Conservation (phyloP, 1,140 invertebrate species). For the Arion vulgaris region DNA sequence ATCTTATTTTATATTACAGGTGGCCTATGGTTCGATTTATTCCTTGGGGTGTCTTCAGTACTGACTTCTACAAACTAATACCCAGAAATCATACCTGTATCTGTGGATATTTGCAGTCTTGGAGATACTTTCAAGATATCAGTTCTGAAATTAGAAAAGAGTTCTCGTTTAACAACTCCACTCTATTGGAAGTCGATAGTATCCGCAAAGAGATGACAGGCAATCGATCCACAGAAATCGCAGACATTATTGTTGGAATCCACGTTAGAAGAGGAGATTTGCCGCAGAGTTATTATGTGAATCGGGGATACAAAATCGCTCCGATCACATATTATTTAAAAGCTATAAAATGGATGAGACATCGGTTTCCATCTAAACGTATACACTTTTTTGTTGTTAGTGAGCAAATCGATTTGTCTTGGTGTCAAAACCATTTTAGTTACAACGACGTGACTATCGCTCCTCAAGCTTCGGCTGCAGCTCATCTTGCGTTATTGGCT, state of each 20-base stretch:
- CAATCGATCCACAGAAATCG: neutral
- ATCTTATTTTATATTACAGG: too few species aligned
- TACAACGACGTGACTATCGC: conserved; percentile 39
- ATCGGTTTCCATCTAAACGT: conserved; percentile 24
- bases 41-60: too few species aligned
- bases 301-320: conserved; percentile 47
- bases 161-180: neutral
- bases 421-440: conserved; percentile 47
- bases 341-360: conserved; percentile 46
- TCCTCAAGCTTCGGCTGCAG: conserved; percentile 35
- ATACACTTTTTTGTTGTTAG: conserved; percentile 55
- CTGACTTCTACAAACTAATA: neutral
- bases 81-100: neutral
- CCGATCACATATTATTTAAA: conserved; percentile 44
- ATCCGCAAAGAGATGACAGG: too few species aligned
- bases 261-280: conserved; percentile 58
- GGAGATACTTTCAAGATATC: neutral
- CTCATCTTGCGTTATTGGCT: conserved; percentile 63
- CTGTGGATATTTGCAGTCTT: neutral
- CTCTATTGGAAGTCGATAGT: too few species aligned
- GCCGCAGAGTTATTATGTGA: neutral
- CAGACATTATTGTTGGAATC: conserved; percentile 45
- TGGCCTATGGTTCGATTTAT: too few species aligned
- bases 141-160: neutral
- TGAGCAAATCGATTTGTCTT: conserved; percentile 47